phyloP scores from a whole-genome alignment of 2,113 vertebrate genomes.

The Cyanoliseus patagonus region DNA sequence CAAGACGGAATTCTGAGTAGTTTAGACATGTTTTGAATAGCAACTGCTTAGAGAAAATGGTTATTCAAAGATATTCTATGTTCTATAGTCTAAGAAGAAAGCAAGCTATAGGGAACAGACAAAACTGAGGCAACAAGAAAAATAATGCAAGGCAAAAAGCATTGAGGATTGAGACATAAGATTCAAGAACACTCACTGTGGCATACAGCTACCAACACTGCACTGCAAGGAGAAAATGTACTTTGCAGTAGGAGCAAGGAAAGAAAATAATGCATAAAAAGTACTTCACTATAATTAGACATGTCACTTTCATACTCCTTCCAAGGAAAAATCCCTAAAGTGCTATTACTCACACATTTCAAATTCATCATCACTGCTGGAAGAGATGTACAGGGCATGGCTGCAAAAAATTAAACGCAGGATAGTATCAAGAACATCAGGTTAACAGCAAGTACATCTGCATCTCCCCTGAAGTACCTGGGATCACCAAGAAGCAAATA shows the following conservation, averaged over 20 bases:
- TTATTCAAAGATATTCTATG: neutral
- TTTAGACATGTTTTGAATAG: neutral
- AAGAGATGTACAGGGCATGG: neutral
- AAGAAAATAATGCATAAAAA: accelerated
- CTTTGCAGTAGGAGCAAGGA: neutral
- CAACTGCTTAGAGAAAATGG: neutral
- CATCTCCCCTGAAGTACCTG: neutral
- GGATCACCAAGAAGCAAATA: neutral
- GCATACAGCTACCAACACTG: neutral
- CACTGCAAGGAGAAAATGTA: neutral
- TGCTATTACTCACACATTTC: constrained; percentile 76
- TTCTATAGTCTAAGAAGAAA: neutral
- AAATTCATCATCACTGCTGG: constrained; percentile 76
- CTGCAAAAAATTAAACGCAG: constrained; percentile 12
- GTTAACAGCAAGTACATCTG: neutral
- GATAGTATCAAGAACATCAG: neutral
- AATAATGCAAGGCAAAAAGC: neutral
- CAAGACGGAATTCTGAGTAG: neutral
- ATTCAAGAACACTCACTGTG: neutral
- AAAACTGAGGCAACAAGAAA: neutral
- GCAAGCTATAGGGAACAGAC: neutral
- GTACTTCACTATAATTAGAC: accelerated
- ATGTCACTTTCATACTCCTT: neutral
- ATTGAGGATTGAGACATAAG: neutral
- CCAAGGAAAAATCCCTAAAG: neutral